Percentiles rank a stretch among this genome's conserved stretches.
Conservation (phyloP, 2,888 invertebrate genomes). For the Cerceris rybyensis region DNA sequence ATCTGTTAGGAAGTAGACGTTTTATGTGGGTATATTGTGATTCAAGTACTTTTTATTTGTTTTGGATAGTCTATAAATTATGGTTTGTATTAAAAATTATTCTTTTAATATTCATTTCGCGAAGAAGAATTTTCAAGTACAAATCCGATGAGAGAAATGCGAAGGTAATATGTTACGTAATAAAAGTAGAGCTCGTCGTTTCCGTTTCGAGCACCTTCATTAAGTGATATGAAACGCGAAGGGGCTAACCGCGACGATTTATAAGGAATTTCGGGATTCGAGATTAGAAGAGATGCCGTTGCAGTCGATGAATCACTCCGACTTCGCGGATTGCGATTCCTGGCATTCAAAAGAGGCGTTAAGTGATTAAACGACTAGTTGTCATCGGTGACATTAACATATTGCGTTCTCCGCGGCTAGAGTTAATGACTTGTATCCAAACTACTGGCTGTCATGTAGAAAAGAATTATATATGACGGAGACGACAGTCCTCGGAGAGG, state of each 20-base stretch:
- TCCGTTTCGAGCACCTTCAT: slow-evolving; percentile 44
- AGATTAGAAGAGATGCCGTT: slow-evolving; percentile 68
- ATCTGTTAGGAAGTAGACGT: no score
- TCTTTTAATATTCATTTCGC: not conserved
- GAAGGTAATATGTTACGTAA: not conserved
- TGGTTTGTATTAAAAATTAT: no score
- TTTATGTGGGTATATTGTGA: no score
- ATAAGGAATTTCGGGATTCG: slow-evolving; percentile 66
- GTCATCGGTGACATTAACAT: slow-evolving; percentile 76
- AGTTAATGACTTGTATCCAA: slow-evolving; percentile 73
- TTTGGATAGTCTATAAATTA: no score
- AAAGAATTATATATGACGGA: slow-evolving; percentile 65
- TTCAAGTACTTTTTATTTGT: no score
- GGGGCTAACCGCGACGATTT: slow-evolving; percentile 54
- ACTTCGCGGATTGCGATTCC: slow-evolving; percentile 63
- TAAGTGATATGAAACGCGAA: slow-evolving; percentile 48
- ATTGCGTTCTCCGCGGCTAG: slow-evolving; percentile 64
- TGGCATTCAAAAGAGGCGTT: slow-evolving; percentile 73
- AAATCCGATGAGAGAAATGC: no score
- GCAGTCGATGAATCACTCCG: slow-evolving; percentile 64
- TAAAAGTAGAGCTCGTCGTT: not conserved
- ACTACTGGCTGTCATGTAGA: slow-evolving; percentile 56
- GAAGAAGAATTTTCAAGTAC: not conserved
- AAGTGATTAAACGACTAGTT: slow-evolving; percentile 78
- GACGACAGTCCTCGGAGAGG: slow-evolving; percentile 44